Evolutionary conservation across 2,888 invertebrate species (phyloP).

Genomic region (Lacanobia oleracea): DNA sequence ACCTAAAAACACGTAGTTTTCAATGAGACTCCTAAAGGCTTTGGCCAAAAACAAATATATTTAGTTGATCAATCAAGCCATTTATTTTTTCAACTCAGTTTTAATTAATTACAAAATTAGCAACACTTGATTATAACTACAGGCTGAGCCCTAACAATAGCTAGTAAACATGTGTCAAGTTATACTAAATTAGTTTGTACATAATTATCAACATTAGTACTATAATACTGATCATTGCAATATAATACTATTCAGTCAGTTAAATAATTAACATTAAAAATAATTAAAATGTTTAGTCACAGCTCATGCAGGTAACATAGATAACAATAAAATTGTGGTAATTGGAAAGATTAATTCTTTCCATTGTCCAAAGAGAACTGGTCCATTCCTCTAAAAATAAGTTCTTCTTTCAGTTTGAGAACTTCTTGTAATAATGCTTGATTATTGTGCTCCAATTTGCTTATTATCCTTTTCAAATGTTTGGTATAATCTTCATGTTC

Average conservation of each 20-base stretch:
- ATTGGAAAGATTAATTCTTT: conserved; percentile 37
- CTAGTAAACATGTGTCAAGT: conserved; percentile 20
- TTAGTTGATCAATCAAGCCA: conserved; percentile 4
- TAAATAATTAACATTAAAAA: conserved; percentile 41
- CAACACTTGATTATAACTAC: conserved; percentile 38
- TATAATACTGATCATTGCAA: conserved; percentile 57
- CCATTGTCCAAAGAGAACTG: conserved; percentile 62
- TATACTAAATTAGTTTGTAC: conserved; percentile 44
- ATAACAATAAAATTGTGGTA: conserved; percentile 2
- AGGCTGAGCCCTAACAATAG: conserved; percentile 34
- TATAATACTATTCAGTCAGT: conserved; percentile 46
- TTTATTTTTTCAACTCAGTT: conserved; percentile 9
- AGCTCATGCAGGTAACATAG: conserved; percentile 43
- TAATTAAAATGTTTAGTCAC: conserved; percentile 54
- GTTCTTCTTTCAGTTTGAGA: conserved; percentile 76
- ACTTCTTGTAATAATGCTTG: conserved; percentile 64
- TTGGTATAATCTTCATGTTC: conserved; percentile 60
- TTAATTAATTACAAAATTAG: conserved; percentile 37
- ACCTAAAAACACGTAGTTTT: too few relatives aligned
- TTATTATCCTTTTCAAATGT: conserved; percentile 61
- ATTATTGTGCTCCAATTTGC: conserved; percentile 64
- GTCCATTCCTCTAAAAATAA: conserved; percentile 72
- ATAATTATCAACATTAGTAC: conserved; percentile 43
- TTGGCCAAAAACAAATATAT: conserved; percentile 23
- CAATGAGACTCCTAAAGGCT: too few relatives aligned